Base-by-base conservation (phyloP, 2,113 vertebrate species). In the Grus americana region DNA sequence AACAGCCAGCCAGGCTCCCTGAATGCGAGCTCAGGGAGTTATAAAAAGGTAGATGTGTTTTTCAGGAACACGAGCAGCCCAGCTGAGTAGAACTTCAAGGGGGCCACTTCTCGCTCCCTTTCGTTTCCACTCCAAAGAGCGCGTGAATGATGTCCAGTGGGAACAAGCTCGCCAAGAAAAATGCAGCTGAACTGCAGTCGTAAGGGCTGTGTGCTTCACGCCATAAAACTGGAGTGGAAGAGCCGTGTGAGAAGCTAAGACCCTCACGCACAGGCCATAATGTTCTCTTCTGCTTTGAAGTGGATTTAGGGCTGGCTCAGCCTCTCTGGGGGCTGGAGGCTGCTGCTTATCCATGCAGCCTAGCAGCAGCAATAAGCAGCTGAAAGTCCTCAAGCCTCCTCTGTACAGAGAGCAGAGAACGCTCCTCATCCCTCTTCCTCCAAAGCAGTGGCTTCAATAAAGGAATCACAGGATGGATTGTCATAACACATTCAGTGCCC, bases 31-130 rank as follows among this genome's bases (percentile, higher is more conserved):
- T 19, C 0, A 0, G 96, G 88, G 96, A 95, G 47, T 78, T 91
- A 89, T 96, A 93, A 95, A 96, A 81, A 92, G 61, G 86, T 96
- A 81, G 93, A 95, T 97, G 95, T 85, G 65, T 94, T 97, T 97
- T 94, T 97, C 95, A 97, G 97, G 92, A 94, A 96, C 91, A 42
- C 4, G 1, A 95, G 68, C 79, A 92, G 83, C 83, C 80, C 95
- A 93, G 94, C 86, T 93, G 96, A 97, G 73, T 73, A 91, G 86
- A 89, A 95, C 95, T 95, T 97, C 95, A 97, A 94, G 90, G 94
- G 93, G 91, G 91, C 92, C 96, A 96, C 93, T 94, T 95, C 92
- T 95, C 3, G 0, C 88, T 96, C 75, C 91, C 90, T 93, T 92
- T 92, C 13, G 20, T 92, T 96, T 96, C 93, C 88, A 94, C 96